These are phyloP conservation scores for Mythimna loreyi DNA, from an alignment of 2,888 invertebrate genomes.

Conservation along the genomic window DNA sequence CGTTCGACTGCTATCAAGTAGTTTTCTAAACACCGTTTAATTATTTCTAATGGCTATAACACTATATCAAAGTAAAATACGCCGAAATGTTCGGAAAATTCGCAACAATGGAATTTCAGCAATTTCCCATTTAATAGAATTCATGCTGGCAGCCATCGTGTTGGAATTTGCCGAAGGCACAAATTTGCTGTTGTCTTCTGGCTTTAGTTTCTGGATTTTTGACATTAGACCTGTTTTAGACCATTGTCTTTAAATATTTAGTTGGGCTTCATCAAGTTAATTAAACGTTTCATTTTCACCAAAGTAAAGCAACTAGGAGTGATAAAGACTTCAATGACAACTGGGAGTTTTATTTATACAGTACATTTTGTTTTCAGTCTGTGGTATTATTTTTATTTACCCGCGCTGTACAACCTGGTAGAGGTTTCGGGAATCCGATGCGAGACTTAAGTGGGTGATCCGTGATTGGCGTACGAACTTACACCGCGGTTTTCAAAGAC, in stretches of 20 bases:
- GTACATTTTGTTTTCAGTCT: too few relatives aligned
- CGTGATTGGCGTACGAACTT: too few relatives aligned
- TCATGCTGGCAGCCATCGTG: constrained; percentile 65
- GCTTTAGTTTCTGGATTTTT: constrained; percentile 46
- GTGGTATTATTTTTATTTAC: too few relatives aligned
- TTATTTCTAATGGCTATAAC: constrained; percentile 60
- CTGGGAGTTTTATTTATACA: too few relatives aligned
- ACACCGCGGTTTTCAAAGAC: too few relatives aligned
- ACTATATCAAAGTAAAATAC: constrained; percentile 66
- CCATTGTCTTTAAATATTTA: constrained; percentile 21
- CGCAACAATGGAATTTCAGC: constrained; percentile 62
- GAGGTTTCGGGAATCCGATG: too few relatives aligned
- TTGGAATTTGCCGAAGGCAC: constrained; percentile 63
- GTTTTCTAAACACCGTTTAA: constrained; percentile 56
- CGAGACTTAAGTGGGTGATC: too few relatives aligned
- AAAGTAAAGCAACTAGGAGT: background rate
- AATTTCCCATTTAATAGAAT: constrained; percentile 68
- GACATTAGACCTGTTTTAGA: constrained; percentile 34
- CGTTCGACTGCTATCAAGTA: constrained; percentile 21
- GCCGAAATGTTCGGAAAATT: constrained; percentile 58
- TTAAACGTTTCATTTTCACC: too few relatives aligned
- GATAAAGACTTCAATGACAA: too few relatives aligned
- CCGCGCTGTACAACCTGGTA: too few relatives aligned
- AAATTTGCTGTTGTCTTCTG: constrained; percentile 51
- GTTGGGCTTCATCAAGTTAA: background rate